These are phyloP conservation scores for Apomyelois bistriatella DNA, from an alignment of 2,888 invertebrate genomes.

Conservation along the genomic window DNA sequence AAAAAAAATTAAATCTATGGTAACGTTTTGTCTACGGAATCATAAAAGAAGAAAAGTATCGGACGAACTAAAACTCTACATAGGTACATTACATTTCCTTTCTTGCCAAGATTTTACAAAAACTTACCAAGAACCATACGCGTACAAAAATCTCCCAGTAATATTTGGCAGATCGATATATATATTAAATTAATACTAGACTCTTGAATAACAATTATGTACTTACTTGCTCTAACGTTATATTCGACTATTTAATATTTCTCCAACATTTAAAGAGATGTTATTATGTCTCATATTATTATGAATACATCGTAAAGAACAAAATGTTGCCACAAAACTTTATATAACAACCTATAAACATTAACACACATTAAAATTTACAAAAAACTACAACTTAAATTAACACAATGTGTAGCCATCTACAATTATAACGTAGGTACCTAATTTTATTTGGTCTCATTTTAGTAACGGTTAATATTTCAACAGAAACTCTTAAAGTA, in stretches of 20 bases:
- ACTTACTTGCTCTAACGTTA: conserved; percentile 1
- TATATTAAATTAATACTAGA: neutral
- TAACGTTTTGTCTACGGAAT: conserved; percentile 68
- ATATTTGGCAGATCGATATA: neutral
- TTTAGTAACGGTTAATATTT: conserved; percentile 69
- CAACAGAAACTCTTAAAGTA: conserved; percentile 45
- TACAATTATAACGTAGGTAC: conserved; percentile 63
- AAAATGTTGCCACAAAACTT: conserved; percentile 33
- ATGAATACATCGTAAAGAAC: neutral
- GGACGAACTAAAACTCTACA: neutral
- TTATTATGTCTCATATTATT: conserved; percentile 3
- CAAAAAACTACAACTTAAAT: conserved; percentile 67
- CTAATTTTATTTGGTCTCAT: conserved; percentile 79
- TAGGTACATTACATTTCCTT: neutral
- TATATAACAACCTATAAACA: conserved; percentile 53
- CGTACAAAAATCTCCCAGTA: conserved; percentile 2
- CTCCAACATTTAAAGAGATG: conserved; percentile 1
- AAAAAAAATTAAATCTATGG: conserved; percentile 69
- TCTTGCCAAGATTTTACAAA: conserved; percentile 2
- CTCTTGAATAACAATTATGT: conserved; percentile 4
- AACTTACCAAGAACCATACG: conserved; percentile 1
- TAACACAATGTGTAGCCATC: conserved; percentile 56
- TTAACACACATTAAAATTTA: conserved; percentile 70
- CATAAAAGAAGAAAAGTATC: conserved; percentile 24
- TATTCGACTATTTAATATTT: conserved; percentile 1